Conservation (phyloP, 1,140 invertebrate species). For the Paraescarpia echinospica region DNA sequence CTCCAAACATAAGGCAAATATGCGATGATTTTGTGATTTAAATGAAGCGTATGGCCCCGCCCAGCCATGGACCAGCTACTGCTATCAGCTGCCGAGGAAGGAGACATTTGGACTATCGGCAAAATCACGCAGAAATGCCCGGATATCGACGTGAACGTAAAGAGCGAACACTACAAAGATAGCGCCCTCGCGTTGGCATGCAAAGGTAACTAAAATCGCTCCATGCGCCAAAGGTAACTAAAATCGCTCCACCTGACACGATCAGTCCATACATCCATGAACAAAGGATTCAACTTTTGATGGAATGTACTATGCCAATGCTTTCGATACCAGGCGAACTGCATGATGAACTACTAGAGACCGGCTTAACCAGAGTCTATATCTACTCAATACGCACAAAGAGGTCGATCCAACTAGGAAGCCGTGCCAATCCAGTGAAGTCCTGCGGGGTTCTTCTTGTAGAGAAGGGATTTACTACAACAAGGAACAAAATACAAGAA, state of each 20-base stretch:
- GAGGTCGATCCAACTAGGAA: no score
- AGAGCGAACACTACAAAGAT: neutral
- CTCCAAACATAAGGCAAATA: neutral
- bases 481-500: no score
- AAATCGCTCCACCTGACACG: neutral
- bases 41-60: neutral
- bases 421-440: no score
- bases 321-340: no score
- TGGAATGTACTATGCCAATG: no score
- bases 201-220: neutral
- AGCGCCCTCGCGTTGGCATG: neutral
- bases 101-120: neutral
- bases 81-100: neutral
- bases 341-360: no score
- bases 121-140: neutral
- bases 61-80: neutral
- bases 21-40: constrained; percentile 6
- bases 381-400: no score
- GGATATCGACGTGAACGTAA: neutral
- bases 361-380: no score
- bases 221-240: no score
- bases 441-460: no score
- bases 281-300: no score
- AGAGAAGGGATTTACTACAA: no score
- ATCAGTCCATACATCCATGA: neutral